Conservation (phyloP, 2,113 vertebrate species). For the Campylorhamphus procurvoides region DNA sequence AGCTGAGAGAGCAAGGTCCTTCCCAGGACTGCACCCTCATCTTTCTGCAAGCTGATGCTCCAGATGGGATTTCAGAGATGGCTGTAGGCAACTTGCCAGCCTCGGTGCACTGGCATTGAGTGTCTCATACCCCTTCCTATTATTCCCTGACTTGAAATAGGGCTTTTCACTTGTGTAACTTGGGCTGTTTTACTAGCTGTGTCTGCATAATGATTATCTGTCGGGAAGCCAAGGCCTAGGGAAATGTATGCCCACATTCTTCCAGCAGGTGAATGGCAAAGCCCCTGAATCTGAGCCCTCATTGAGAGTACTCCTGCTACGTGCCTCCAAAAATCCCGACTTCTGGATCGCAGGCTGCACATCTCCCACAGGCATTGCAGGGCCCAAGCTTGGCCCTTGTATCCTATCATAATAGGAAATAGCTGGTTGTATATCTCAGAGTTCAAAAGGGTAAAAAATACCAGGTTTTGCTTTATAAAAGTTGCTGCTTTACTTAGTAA, state of each 20-base stretch:
- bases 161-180: constrained; percentile 14
- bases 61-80: constrained; percentile 20
- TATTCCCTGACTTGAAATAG: neutral
- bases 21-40: neutral
- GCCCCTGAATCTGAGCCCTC: neutral
- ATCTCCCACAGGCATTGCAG: neutral
- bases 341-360: neutral
- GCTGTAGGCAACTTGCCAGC: neutral
- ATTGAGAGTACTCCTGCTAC: neutral
- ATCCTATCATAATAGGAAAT: constrained; percentile 74
- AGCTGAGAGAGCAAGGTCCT: neutral
- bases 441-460: constrained; percentile 80
- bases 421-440: constrained; percentile 71
- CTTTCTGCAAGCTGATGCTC: constrained; percentile 37
- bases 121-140: constrained; percentile 3
- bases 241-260: constrained; percentile 20
- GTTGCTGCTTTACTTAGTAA: constrained; percentile 79
- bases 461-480: constrained; percentile 74
- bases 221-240: neutral
- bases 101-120: neutral
- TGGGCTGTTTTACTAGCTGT: neutral
- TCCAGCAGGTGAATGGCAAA: constrained; percentile 40
- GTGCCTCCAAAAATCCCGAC: neutral
- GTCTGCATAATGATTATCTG: constrained; percentile 29
- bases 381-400: neutral